phyloP scores from a whole-genome alignment of 2,113 vertebrate species.

The Myanophis thanlyinensis region DNA sequence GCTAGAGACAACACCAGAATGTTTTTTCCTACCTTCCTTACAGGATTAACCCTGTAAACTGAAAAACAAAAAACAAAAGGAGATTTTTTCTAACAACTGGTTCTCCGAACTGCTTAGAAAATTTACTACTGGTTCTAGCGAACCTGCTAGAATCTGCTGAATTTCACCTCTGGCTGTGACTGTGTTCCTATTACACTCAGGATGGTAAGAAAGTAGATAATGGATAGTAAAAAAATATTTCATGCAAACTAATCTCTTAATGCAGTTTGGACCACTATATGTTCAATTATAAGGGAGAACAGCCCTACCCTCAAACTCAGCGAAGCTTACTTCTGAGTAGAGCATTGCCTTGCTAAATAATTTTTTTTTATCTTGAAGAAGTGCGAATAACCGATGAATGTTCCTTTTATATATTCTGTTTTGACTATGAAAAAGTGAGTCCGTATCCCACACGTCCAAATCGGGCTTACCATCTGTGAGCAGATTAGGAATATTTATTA shows the following conservation, averaged over 20 bases:
- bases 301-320: background rate
- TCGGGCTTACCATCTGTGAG: conserved; percentile 59
- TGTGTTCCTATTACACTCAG: background rate
- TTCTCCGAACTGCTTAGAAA: no score
- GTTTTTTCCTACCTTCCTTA: no score
- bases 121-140: no score
- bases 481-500: conserved; percentile 64
- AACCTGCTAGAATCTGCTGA: no score
- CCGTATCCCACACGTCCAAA: conserved; percentile 53
- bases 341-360: background rate
- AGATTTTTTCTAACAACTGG: no score
- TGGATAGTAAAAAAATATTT: background rate
- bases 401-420: conserved; percentile 43
- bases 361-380: background rate
- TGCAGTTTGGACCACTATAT: background rate
- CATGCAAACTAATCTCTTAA: background rate
- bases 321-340: background rate
- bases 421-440: conserved; percentile 44
- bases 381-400: conserved; percentile 46
- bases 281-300: background rate
- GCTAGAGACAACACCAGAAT: no score
- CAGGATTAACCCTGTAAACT: no score
- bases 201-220: background rate
- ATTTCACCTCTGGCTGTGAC: no score
- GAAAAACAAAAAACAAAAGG: no score